These are phyloP conservation scores for Manacus vitellinus DNA, from an alignment of 2,113 vertebrate species.

Conservation along the genomic window DNA sequence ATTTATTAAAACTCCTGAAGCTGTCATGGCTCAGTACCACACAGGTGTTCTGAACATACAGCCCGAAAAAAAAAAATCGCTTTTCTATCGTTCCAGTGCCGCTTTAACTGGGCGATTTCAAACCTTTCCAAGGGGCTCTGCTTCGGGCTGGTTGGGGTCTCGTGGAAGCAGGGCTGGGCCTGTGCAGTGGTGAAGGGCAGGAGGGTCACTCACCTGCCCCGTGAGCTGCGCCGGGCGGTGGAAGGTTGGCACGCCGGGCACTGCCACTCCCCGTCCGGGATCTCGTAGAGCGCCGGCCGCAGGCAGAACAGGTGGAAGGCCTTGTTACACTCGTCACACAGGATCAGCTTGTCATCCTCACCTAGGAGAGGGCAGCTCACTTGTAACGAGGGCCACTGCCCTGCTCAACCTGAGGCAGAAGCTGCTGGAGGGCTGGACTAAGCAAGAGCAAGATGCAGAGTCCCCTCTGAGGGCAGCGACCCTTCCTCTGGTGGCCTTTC, in stretches of 20 bases:
- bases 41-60: not conserved
- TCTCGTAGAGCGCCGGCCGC: constrained; percentile 89
- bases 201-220: constrained; percentile 82
- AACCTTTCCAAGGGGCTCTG: not conserved
- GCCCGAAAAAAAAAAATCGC: not conserved
- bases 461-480: not conserved
- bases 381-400: not conserved
- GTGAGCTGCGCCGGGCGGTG: constrained; percentile 85
- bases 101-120: not conserved
- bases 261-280: constrained; percentile 92
- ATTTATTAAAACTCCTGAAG: not conserved
- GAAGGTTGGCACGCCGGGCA: constrained; percentile 95
- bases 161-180: not conserved
- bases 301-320: constrained; percentile 98
- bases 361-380: constrained; percentile 68
- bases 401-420: not conserved
- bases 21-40: not conserved
- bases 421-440: not conserved
- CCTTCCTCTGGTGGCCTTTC: not conserved
- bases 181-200: not conserved
- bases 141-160: not conserved
- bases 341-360: constrained; percentile 95
- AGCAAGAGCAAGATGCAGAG: not conserved
- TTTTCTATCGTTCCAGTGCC: not conserved
- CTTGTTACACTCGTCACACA: constrained; percentile 98